Percentiles rank a stretch among this genome's conserved stretches.
phyloP scores from a whole-genome alignment of 2,888 invertebrate genomes.

The Yponomeuta plumbellus region DNA sequence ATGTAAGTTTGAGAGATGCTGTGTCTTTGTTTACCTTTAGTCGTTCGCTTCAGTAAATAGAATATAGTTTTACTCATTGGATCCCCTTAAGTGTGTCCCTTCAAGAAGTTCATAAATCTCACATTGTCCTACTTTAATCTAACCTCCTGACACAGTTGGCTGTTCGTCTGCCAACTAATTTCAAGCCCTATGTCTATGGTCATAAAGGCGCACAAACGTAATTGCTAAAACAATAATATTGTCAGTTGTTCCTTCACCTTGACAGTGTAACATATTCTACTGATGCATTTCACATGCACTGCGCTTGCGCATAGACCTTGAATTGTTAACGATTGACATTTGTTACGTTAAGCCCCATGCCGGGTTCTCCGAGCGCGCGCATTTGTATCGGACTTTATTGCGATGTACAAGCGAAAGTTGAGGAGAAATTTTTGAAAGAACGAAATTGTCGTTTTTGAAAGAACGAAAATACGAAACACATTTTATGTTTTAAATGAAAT shows the following conservation, averaged over 20 bases:
- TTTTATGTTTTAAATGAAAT: no score
- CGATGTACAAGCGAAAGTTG: no score
- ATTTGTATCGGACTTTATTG: no score
- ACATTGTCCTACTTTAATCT: slow-evolving; percentile 47
- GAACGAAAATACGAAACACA: no score
- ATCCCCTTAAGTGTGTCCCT: not conserved
- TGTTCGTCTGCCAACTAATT: not conserved
- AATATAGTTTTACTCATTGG: no score
- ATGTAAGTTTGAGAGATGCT: no score
- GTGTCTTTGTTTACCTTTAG: no score
- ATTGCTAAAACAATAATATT: not conserved
- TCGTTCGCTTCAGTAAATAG: no score
- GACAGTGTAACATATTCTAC: slow-evolving; percentile 44
- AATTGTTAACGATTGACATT: not conserved
- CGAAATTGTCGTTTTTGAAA: no score
- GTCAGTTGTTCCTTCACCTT: slow-evolving; percentile 42
- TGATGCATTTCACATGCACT: slow-evolving; percentile 12
- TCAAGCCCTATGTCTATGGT: not conserved
- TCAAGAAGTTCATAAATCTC: slow-evolving; percentile 28
- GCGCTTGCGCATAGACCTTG: slow-evolving; percentile 12
- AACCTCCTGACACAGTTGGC: not conserved
- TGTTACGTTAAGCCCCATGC: no score
- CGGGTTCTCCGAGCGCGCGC: no score
- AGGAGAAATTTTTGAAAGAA: no score
- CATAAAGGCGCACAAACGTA: not conserved